phyloP scores from a whole-genome alignment of 2,113 vertebrate genomes.

The Nanorana parkeri region DNA sequence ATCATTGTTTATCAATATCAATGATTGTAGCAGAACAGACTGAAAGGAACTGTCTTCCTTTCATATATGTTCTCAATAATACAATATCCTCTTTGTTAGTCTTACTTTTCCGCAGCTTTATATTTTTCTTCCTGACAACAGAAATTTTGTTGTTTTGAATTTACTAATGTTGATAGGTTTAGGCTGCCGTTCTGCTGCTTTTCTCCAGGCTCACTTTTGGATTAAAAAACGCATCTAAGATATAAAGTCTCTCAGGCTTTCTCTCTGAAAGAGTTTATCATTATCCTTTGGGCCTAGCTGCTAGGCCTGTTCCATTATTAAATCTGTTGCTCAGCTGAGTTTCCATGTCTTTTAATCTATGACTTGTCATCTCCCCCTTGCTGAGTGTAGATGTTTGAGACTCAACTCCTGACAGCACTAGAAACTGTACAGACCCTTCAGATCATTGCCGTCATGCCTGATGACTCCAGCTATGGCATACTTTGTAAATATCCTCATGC shows the following conservation, averaged over 20 bases:
- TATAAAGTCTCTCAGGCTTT: not conserved
- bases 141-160: conserved; percentile 23
- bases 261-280: conserved; percentile 24
- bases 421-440: conserved; percentile 52
- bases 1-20: not conserved
- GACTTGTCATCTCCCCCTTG: conserved; percentile 47
- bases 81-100: not conserved
- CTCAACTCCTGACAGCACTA: conserved; percentile 55
- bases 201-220: conserved; percentile 40
- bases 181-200: conserved; percentile 31
- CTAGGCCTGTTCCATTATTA: conserved; percentile 38
- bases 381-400: conserved; percentile 48
- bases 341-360: conserved; percentile 57
- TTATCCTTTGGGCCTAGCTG: conserved; percentile 53
- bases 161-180: not conserved
- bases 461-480: conserved; percentile 33
- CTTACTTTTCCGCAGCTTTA: conserved; percentile 22
- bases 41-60: not conserved
- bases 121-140: conserved; percentile 2
- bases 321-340: conserved; percentile 28
- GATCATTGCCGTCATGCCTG: conserved; percentile 44
- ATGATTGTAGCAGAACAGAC: not conserved
- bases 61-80: not conserved
- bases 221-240: conserved; percentile 7
- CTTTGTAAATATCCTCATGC: conserved; percentile 56